Evolutionary conservation across 2,888 invertebrate genomes (phyloP), one percentile per base, ranked within the genome.

Genomic region (Venusia cambrica): DNA sequence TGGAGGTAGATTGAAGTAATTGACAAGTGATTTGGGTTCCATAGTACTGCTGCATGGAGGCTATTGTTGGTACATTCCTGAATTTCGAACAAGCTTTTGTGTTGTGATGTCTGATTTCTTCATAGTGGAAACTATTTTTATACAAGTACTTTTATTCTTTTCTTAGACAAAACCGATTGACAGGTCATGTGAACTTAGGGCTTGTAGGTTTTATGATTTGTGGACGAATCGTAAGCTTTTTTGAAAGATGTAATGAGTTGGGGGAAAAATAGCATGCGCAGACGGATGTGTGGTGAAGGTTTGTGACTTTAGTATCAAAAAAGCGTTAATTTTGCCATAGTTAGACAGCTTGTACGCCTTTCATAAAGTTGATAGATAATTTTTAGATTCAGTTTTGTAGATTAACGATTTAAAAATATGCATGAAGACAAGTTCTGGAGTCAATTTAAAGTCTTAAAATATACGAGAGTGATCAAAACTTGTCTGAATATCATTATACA

Each of bases 41-140:
- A 17, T 8, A 7, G 7, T 39, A 41, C 17, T 40, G 30, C 38
- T 39, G 37, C 45, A 32, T 38, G 31, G 27, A 40, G 35, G 40
- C 22, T 28, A 27, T 40, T 40, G 54, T 77, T 80, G 85, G 83
- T 76, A 69, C 81, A 74, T 84, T 84, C 74, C 79, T 73, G 55
- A 62, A 61, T 63, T 70, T 65, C 62, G 51, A 65, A 64, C 58
- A 70, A 74, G 85, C 85, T 87, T 87, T 77, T 85, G 85, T 85
- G 84, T 84, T 85, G 85, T 85, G 79, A 78, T 80, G 72, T 83
- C 68, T 75, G 62, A 68, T 44, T 48, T 45, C 51, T 48, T 45
- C 39, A 37, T 51, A 48, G 48, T 42, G 48, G 21, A 35, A 36
- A 39, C 28, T 11, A 10, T 36, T 39, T 39, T 36, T 38, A 33